Evolutionary conservation across 2,797 vertebrate species (phyloP), one percentile per base, ranked within the genome.

Genomic region (Acrocephalus scirpaceus): DNA sequence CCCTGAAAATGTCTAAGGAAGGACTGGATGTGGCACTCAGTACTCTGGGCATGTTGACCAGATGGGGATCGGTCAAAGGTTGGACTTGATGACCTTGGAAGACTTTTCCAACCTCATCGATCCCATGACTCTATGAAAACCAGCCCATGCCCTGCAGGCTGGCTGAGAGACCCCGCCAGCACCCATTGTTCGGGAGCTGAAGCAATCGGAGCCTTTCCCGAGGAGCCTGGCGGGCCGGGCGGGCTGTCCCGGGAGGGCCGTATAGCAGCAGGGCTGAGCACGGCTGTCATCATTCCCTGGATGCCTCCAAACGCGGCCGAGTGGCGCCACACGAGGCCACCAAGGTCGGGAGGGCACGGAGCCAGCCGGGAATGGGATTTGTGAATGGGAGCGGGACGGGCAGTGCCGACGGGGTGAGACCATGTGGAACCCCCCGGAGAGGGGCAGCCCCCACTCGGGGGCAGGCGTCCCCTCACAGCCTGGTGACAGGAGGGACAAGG

Each of bases 261-360:
- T 95, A 91, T 65, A 93, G 87, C 78, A 95, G 78, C 87, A 89
- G 94, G 94, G 94, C 84, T 93, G 94, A 91, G 36, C 8, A 1
- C 76, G 19, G 77, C 71, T 92, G 86, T 69, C 93, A 80, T 71
- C 86, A 19, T 45, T 34, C 86, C 3, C 0, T 13, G 14, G 47
- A 71, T 53, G 84, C 44, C 80, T 86, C n/a, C 65, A 21, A 70
- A 74, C 0, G 0, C 11, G 4, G 77, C 92, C 79, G 3, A 76
- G 75, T 0, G 79, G 83, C 36, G 51, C 91, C 42, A 2, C 34
- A 17, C 2, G 2, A 60, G 77, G 84, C 73, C 82, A 57, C 36
- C 12, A 2, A 62, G 89, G 95, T 60, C 42, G 0, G 72, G 34
- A 70, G 65, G 77, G 79, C 60, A 21, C 0, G 0, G 61, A 60